Evolutionary conservation across 2,888 invertebrate genomes (phyloP), one percentile per base, ranked within the genome.

Genomic region (Nebria salina): DNA sequence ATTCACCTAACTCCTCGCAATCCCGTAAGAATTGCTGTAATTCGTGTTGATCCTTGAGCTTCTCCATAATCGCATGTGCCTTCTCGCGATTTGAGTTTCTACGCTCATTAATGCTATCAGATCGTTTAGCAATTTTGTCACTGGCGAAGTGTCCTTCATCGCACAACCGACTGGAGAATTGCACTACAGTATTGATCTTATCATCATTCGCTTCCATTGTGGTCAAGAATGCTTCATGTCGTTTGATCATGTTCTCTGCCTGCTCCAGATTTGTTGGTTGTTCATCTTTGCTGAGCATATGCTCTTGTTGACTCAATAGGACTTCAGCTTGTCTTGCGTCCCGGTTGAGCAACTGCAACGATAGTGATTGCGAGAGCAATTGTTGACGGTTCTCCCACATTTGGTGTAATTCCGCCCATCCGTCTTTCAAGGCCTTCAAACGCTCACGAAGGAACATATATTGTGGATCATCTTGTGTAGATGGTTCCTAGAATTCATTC

Each of bases 141-240:
- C 96, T 94, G 85, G 98, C 98, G 89, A 97, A 98, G 90, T 99
- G 99, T 66, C 96, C 95, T 86, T 98, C 97, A 85, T 98, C 97
- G 83, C 96, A 95, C 25, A 97, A 90, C 15, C 97, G 93, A 86
- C 95, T 94, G 83, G 98, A 98, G 88, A 98, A 98, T 88, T 97
- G 96, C 0, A 98, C 95, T 70, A 99, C 96, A 0, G 95, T 95
- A 88, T 98, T 98, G 87, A 99, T 97, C 90, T 99, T 99, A 88
- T 99, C 99, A 88, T 99, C 99, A 90, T 99, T 99, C 13, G 99
- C 99, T 89, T 99, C 99, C 98, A 99, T 98, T 4, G 99, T 99
- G 0, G 99, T 99, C 86, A 99, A 94, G 93, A 99, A 99, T 0
- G 98, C 98, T 89, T 99, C 99, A 90, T 99, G 98, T 74, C 98